These are phyloP conservation scores for Galaxea fascicularis DNA, from an alignment of 92 coral and sea anemone genomes.

Conservation along the genomic window DNA sequence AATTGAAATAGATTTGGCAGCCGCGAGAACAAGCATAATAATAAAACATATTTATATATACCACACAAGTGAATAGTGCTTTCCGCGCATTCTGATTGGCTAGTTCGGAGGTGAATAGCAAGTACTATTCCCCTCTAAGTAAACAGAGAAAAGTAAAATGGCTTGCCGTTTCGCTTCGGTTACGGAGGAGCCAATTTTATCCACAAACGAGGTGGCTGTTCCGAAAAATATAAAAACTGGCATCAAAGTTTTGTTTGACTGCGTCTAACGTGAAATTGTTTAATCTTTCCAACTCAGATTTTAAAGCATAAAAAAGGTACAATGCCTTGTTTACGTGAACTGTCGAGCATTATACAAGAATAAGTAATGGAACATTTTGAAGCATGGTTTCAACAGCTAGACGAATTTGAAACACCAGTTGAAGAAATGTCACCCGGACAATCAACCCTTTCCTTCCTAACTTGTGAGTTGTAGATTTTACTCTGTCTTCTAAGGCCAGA, in stretches of 20 bases:
- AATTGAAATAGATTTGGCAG: not conserved
- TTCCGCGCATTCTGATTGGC: not conserved
- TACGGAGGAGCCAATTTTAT: no score
- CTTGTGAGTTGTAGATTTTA: no score
- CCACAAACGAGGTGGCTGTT: constrained; percentile 17
- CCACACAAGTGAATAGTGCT: no score
- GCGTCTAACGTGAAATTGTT: constrained; percentile 9
- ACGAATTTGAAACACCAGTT: no score
- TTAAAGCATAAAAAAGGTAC: constrained; percentile 31
- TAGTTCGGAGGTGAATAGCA: not conserved
- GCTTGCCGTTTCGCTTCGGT: no score
- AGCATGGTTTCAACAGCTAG: no score
- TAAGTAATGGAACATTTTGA: constrained; percentile 13
- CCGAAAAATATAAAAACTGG: constrained; percentile 6
- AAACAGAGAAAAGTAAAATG: not conserved
- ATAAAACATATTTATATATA: no score
- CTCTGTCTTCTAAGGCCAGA: no score
- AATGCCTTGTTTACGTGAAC: constrained; percentile 50
- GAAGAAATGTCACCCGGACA: no score
- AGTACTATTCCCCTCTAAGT: not conserved
- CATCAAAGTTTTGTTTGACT: constrained; percentile 42
- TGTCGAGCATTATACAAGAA: constrained; percentile 28
- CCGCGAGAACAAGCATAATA: no score
- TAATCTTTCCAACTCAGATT: constrained; percentile 22
- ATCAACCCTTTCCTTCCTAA: no score